A percentile compares a stretch with the other conserved stretches of the same genome.
Evolutionary conservation across 2,797 vertebrate genomes (phyloP).

Genomic region (Carduelis carduelis): DNA sequence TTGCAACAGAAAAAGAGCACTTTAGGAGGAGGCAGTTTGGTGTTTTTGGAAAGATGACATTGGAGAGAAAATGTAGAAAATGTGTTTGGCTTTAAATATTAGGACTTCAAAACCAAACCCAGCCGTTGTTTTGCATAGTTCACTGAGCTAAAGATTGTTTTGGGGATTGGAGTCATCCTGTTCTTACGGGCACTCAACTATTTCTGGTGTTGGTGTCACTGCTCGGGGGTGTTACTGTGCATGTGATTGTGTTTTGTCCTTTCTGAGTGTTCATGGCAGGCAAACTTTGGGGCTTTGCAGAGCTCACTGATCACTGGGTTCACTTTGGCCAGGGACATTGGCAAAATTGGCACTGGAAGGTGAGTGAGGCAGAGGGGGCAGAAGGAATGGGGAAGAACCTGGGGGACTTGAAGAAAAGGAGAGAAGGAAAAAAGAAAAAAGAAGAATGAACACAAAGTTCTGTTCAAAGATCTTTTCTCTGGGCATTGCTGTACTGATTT

Average conservation of each 20-base stretch:
- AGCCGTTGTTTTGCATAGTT: not conserved
- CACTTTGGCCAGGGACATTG: not conserved
- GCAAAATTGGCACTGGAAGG: not conserved
- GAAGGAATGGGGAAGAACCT: not conserved
- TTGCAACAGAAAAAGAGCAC: constrained; percentile 21
- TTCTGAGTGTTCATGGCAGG: not conserved
- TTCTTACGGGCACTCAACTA: not conserved
- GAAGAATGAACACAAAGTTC: not conserved
- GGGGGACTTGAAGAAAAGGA: not conserved
- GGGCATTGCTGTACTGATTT: not conserved
- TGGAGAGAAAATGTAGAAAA: not conserved
- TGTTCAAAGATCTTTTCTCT: not conserved
- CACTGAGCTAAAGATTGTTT: not conserved
- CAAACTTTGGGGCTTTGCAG: not conserved
- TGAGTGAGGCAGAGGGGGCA: not conserved
- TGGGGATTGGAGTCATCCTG: not conserved
- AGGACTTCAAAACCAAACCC: not conserved
- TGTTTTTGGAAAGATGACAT: constrained; percentile 8
- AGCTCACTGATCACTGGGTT: not conserved
- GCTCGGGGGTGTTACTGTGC: not conserved
- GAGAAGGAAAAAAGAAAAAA: not conserved
- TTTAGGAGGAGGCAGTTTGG: constrained; percentile 13
- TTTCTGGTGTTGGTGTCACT: not conserved
- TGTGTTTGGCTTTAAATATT: constrained; percentile 38
- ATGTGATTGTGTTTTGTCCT: not conserved